Percentiles rank a stretch among this genome's conserved stretches.
phyloP scores from a whole-genome alignment of 2,113 vertebrate species.

The Mobula birostris region DNA sequence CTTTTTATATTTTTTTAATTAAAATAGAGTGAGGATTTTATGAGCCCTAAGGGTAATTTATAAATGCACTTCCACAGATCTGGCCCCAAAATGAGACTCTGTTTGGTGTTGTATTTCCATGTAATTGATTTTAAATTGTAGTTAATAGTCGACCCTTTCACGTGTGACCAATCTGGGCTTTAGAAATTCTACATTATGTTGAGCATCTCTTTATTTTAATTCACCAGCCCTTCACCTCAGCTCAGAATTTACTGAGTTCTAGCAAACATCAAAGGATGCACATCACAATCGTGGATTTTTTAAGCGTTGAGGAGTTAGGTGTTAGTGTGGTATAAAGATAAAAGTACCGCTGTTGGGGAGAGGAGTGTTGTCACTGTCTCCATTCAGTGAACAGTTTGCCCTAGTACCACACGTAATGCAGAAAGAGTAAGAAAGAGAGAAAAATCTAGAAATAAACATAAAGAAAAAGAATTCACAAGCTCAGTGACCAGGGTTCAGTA shows the following conservation, averaged over 20 bases:
- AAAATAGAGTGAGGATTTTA: not conserved
- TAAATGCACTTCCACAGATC: not conserved
- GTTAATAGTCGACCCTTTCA: not conserved
- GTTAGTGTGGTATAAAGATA: not conserved
- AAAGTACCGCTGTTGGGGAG: too few species aligned
- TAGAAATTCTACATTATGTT: not conserved
- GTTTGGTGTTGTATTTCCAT: not conserved
- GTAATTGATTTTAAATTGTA: not conserved
- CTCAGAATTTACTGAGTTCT: not conserved
- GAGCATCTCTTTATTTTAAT: not conserved
- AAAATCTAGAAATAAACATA: not conserved
- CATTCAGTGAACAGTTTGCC: not conserved
- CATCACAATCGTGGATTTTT: not conserved
- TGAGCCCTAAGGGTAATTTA: not conserved
- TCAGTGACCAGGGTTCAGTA: too few species aligned
- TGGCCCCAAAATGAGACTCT: not conserved
- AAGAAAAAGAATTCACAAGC: too few species aligned
- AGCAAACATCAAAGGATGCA: not conserved
- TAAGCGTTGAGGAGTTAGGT: not conserved
- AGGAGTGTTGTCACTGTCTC: not conserved
- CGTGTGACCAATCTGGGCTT: not conserved
- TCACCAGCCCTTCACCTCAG: not conserved
- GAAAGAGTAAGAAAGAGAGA: not conserved
- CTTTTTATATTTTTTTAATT: slow-evolving; percentile 10
- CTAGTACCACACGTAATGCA: not conserved